Conservation (phyloP, 2,888 invertebrate genomes). For the Idaea straminata region DNA sequence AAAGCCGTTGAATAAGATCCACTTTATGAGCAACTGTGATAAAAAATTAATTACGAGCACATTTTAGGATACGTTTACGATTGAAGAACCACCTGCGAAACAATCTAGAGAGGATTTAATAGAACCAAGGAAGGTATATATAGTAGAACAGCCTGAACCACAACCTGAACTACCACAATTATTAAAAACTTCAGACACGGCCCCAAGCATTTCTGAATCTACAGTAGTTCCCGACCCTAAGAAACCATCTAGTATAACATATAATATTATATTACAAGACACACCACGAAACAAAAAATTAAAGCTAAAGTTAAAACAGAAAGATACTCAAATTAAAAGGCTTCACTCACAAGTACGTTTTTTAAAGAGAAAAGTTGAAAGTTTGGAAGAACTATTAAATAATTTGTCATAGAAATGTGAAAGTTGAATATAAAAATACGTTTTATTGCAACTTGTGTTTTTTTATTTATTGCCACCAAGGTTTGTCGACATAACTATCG, state of each 20-base stretch:
- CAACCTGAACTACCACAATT: neutral
- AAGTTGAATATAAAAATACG: too few relatives aligned
- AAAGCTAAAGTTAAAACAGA: neutral
- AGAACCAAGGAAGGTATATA: neutral
- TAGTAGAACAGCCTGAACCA: neutral
- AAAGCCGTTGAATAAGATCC: too few relatives aligned
- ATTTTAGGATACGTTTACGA: too few relatives aligned
- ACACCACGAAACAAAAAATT: neutral
- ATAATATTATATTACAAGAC: neutral
- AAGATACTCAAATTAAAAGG: neutral
- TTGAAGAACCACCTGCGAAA: too few relatives aligned
- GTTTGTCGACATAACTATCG: too few relatives aligned
- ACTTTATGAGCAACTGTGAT: too few relatives aligned
- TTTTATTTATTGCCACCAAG: too few relatives aligned
- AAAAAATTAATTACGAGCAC: too few relatives aligned
- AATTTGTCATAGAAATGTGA: neutral
- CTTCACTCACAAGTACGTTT: neutral
- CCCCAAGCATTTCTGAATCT: neutral
- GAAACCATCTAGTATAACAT: neutral
- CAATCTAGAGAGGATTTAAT: too few relatives aligned
- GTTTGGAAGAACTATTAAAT: neutral
- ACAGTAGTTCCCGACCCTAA: neutral
- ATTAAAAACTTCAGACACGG: neutral
- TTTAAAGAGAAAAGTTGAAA: neutral
- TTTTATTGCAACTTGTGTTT: too few relatives aligned